These are phyloP conservation scores for Drosophila bifasciata DNA, from an alignment of 1,140 invertebrate species.

Conservation along the genomic window DNA sequence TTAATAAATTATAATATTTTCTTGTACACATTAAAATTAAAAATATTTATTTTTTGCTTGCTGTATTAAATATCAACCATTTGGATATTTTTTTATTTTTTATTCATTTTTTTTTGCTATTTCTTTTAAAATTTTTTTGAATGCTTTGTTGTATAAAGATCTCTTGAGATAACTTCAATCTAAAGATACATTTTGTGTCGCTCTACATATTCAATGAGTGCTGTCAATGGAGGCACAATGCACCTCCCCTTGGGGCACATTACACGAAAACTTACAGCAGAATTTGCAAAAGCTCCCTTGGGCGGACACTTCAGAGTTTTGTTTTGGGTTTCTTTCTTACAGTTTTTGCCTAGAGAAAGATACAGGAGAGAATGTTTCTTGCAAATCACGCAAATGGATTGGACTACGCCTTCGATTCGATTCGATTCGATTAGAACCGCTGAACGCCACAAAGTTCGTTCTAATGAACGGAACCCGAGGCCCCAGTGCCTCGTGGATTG, in stretches of 20 bases:
- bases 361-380: slow-evolving; percentile 44
- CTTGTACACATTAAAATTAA: too few relatives aligned
- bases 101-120: not conserved
- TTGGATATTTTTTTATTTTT: slow-evolving; percentile 5
- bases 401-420: slow-evolving; percentile 68
- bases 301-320: slow-evolving; percentile 55
- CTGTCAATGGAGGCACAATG: slow-evolving; percentile 20
- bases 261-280: slow-evolving; percentile 12
- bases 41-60: too few relatives aligned
- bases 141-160: not conserved
- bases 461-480: slow-evolving; percentile 38
- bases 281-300: slow-evolving; percentile 46
- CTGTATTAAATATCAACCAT: too few relatives aligned
- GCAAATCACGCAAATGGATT: slow-evolving; percentile 71
- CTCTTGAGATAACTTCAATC: too few relatives aligned
- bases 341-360: not conserved
- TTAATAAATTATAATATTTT: too few relatives aligned
- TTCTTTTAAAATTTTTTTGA: not conserved
- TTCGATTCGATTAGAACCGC: slow-evolving; percentile 39
- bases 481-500: slow-evolving; percentile 26
- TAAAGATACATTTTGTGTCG: too few relatives aligned
- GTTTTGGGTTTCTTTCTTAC: slow-evolving; percentile 2
- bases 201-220: too few relatives aligned
- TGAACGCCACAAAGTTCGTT: slow-evolving; percentile 25
- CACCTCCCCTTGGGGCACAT: slow-evolving; percentile 39